These are phyloP conservation scores for Triplophysa bombifrons DNA, from an alignment of 2,797 vertebrate species.

Conservation along the genomic window DNA sequence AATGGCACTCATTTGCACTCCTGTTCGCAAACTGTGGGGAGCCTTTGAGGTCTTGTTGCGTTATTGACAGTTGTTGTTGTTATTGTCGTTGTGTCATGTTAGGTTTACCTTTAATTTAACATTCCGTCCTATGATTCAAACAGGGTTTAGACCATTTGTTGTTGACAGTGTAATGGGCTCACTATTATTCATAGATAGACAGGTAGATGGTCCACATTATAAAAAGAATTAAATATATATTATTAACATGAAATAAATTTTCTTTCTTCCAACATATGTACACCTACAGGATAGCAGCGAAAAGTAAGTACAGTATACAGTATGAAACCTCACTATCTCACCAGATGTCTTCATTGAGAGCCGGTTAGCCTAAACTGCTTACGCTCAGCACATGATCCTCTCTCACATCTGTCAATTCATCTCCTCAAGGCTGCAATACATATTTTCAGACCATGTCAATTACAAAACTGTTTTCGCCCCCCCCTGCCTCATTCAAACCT, in stretches of 20 bases:
- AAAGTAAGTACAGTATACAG: background rate
- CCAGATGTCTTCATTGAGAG: constrained; percentile 38
- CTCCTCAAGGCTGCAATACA: constrained; percentile 30
- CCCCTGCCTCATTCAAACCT: constrained; percentile 18
- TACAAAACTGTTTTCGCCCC: constrained; percentile 17
- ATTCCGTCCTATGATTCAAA: constrained; percentile 11
- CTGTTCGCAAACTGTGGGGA: constrained; percentile 22
- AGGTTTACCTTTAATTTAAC: constrained; percentile 13
- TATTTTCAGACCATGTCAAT: constrained; percentile 33
- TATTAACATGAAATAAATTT: background rate
- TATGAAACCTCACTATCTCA: constrained; percentile 2
- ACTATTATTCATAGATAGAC: background rate
- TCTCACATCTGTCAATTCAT: constrained; percentile 42
- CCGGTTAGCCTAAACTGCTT: constrained; percentile 40
- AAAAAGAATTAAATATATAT: background rate
- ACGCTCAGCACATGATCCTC: constrained; percentile 34
- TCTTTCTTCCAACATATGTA: background rate
- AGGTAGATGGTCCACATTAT: background rate
- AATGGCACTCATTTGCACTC: constrained; percentile 40
- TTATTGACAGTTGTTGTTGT: constrained; percentile 37
- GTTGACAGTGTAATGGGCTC: background rate
- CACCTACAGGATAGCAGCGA: background rate
- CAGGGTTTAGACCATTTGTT: constrained; percentile 4
- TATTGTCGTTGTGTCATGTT: constrained; percentile 27
- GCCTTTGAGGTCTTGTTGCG: background rate